Evolutionary conservation across 1,140 invertebrate species (phyloP), one percentile per base, ranked within the genome.

Genomic region (Drosophila lacteicornis): DNA sequence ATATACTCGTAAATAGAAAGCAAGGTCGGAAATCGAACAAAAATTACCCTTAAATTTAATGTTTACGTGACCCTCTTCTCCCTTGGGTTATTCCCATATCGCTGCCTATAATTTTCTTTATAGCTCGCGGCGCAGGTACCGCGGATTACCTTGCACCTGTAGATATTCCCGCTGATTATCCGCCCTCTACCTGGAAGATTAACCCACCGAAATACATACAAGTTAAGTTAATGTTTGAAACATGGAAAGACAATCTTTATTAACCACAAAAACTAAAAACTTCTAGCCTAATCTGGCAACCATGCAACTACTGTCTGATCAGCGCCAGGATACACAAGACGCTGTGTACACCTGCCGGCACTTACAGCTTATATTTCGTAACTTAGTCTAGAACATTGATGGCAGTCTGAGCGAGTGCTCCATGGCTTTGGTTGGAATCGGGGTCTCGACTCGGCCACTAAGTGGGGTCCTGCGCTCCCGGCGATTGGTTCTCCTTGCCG

Each of bases 201-300:
- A 42, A 13, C 19, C 50, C 43, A 4, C 25, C 50, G 46, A 53
- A 61, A 19, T 40, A 4, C 25, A 47, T 8, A 25, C 2, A 42
- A n/a, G 17, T 36, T 15, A 3, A 15, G 13, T 74, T 56, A 68
- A 76, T 90, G 85, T 91, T 90, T 90, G 33, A 67, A 91, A 90
- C 85, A 90, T 90, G 82, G 86, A 91, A 91, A 91, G 86, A 91
- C 85, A 75, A 63, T 79, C 74, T 67, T 65, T 79, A 59, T 88
- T 85, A 67, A 81, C 57, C 58, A 60, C 33, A 66, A 77, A 42
- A 56, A 25, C 12, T 22, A 70, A 50, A 50, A 79, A 40, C 45
- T 40, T 58, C 15, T 46, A 17, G 27, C 42, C 43, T 51, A 43
- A 19, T 22, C 47, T 15, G 50, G 43, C 30, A 75, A 25, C 9